Evolutionary conservation across 2,797 vertebrate genomes (phyloP).

Genomic region (Lerista edwardsae): DNA sequence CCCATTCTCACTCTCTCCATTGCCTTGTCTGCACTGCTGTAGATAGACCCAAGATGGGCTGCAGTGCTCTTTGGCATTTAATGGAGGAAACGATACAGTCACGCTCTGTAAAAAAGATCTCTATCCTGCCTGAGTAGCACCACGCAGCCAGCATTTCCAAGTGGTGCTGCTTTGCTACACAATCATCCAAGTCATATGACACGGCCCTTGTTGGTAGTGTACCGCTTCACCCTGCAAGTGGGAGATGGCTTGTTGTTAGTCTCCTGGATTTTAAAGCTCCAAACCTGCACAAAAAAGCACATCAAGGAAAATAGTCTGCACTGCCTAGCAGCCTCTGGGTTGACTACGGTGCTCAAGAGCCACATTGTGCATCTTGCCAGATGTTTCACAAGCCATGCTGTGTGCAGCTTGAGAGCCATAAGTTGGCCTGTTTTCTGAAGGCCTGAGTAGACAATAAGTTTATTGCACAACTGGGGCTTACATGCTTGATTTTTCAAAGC

Average conservation of each 20-base stretch:
- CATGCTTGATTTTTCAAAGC: no score
- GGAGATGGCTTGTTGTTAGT: not conserved
- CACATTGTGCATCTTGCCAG: not conserved
- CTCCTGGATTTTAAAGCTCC: not conserved
- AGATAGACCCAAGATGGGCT: not conserved
- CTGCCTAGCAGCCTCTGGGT: not conserved
- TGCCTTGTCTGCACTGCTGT: not conserved
- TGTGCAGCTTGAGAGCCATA: not conserved
- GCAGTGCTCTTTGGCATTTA: not conserved
- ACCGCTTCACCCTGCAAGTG: not conserved
- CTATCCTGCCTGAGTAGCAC: not conserved
- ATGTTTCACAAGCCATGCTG: not conserved
- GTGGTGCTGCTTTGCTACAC: not conserved
- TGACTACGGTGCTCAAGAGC: not conserved
- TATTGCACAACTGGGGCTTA: no score
- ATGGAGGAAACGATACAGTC: not conserved
- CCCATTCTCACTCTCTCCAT: not conserved
- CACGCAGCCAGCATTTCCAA: not conserved
- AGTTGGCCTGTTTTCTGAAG: not conserved
- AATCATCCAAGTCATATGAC: not conserved
- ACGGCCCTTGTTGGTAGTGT: not conserved
- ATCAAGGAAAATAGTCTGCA: not conserved
- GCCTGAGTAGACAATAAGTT: no score
- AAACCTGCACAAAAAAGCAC: not conserved
- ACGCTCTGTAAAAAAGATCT: not conserved